phyloP scores from a whole-genome alignment of 2,113 vertebrate genomes.

The Brachionichthys hirsutus region DNA sequence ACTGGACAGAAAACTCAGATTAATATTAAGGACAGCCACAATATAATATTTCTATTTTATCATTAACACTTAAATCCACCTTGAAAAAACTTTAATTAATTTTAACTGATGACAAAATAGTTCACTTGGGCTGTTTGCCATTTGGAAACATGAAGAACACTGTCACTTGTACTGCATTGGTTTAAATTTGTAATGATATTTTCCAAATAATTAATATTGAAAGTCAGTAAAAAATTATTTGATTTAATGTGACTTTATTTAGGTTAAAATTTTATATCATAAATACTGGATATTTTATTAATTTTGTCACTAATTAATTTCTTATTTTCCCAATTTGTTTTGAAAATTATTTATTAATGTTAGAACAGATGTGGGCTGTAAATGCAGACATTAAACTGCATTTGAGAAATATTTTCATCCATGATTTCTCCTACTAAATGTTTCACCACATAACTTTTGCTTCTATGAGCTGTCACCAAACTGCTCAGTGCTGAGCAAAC shows the following conservation, averaged over 20 bases:
- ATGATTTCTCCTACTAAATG: conserved; percentile 15
- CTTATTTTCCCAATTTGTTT: background rate
- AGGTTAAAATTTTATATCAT: background rate
- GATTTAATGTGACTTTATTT: too few relatives aligned
- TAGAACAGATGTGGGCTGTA: background rate
- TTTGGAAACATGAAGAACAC: too few relatives aligned
- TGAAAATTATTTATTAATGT: background rate
- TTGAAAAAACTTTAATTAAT: conserved; percentile 8
- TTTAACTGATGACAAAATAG: conserved; percentile 9
- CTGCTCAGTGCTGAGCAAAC: background rate
- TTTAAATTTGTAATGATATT: background rate
- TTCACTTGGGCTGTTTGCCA: conserved; percentile 2
- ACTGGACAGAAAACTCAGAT: conserved; percentile 7
- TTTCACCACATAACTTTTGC: conserved; percentile 9
- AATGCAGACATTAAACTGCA: conserved; percentile 5
- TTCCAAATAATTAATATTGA: background rate
- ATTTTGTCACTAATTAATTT: conserved; percentile 3
- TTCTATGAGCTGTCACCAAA: conserved; percentile 2
- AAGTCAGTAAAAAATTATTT: too few relatives aligned
- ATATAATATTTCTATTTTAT: background rate
- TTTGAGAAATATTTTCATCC: conserved; percentile 10
- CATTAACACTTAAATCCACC: background rate
- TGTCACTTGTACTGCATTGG: background rate
- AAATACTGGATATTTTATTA: conserved; percentile 21
- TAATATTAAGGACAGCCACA: background rate